phyloP scores from a whole-genome alignment of 2,113 vertebrate genomes.

The Reinhardtius hippoglossoides region DNA sequence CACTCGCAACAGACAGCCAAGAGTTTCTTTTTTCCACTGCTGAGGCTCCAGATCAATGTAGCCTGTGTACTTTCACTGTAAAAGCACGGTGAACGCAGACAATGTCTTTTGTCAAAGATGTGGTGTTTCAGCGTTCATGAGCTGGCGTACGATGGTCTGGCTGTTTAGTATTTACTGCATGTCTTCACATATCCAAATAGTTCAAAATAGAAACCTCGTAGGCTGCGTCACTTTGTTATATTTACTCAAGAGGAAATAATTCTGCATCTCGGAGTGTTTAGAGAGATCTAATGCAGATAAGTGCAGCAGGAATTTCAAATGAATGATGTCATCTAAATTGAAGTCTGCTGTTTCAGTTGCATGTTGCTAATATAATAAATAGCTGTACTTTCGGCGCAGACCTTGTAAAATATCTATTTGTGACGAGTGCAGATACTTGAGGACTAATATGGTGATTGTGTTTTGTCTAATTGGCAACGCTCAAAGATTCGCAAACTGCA shows the following conservation, averaged over 20 bases:
- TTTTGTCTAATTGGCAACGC: constrained; percentile 73
- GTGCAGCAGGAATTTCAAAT: constrained; percentile 58
- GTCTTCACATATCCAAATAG: constrained; percentile 44
- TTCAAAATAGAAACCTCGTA: constrained; percentile 31
- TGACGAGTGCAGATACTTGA: constrained; percentile 61
- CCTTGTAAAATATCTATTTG: constrained; percentile 68
- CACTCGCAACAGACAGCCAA: constrained; percentile 33
- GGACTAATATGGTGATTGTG: constrained; percentile 81
- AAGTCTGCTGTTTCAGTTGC: constrained; percentile 67
- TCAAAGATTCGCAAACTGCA: constrained; percentile 71
- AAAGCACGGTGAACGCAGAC: constrained; percentile 31
- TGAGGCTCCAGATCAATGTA: constrained; percentile 51
- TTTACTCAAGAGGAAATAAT: constrained; percentile 73
- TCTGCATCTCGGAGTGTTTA: constrained; percentile 74
- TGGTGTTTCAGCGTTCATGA: constrained; percentile 10
- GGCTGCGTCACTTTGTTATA: constrained; percentile 63
- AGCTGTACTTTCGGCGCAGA: constrained; percentile 49
- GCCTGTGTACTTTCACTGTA: constrained; percentile 49
- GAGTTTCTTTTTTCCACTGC: not conserved
- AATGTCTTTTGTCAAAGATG: constrained; percentile 44
- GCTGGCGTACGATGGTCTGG: not conserved
- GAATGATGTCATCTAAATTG: constrained; percentile 75
- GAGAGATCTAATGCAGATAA: constrained; percentile 71
- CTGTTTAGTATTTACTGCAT: constrained; percentile 35
- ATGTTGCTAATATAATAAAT: constrained; percentile 69